Percentiles rank a stretch among this genome's conserved stretches.
These are phyloP conservation scores for Azorinus chamasolen DNA, from an alignment of 2,888 invertebrate genomes.

Conservation along the genomic window DNA sequence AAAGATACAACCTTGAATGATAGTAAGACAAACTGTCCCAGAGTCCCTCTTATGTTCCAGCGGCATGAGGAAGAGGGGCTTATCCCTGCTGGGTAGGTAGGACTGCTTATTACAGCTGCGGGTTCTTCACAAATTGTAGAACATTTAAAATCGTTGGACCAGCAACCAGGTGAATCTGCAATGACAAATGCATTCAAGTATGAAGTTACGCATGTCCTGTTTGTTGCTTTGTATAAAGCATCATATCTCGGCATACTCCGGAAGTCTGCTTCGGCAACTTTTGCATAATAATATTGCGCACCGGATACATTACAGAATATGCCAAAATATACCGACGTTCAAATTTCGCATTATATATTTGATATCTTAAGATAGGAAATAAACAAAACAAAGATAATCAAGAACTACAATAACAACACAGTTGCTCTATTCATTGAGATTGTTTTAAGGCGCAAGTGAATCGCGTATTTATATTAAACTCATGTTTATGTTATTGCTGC, in stretches of 20 bases:
- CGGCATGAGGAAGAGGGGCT: neutral
- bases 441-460: too few species aligned
- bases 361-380: too few species aligned
- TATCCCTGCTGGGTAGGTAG: conserved; percentile 35
- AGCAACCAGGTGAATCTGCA: conserved; percentile 60
- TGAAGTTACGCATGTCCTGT: too few species aligned
- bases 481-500: too few species aligned
- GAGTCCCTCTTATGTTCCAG: conserved; percentile 27
- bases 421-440: too few species aligned
- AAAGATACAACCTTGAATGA: conserved; percentile 21
- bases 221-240: too few species aligned
- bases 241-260: too few species aligned
- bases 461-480: too few species aligned
- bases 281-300: neutral
- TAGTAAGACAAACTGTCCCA: conserved; percentile 28
- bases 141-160: conserved; percentile 21
- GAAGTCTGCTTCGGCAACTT: too few species aligned
- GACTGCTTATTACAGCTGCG: conserved; percentile 44
- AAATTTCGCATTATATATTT: neutral
- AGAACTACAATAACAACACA: too few species aligned
- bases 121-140: conserved; percentile 30
- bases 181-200: neutral
- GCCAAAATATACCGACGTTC: conserved; percentile 1
- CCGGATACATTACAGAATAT: neutral
- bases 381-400: too few species aligned